Conservation (phyloP, 2,797 vertebrate species). For the Myotis daubentonii region DNA sequence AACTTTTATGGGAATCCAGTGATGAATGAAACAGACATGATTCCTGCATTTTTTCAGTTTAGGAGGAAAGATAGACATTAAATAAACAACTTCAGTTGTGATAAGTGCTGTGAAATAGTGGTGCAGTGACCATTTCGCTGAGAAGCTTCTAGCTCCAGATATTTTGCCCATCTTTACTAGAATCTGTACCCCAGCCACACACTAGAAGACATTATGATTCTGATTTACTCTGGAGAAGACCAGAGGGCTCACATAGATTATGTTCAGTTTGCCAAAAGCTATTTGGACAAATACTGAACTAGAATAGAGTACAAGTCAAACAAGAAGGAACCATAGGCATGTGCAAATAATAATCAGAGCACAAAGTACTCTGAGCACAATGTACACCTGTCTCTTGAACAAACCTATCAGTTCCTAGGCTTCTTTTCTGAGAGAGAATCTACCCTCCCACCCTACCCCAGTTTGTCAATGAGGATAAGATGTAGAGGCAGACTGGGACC, state of each 20-base stretch:
- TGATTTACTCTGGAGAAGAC: slow-evolving; percentile 46
- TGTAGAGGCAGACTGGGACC: neutral
- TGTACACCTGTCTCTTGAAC: neutral
- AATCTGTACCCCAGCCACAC: neutral
- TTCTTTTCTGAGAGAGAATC: neutral
- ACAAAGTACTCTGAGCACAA: neutral
- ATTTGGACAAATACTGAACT: neutral
- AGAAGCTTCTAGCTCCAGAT: neutral
- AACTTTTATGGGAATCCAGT: neutral
- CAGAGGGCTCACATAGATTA: neutral
- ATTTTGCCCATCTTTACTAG: slow-evolving; percentile 17
- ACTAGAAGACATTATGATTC: slow-evolving; percentile 15
- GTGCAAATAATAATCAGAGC: neutral
- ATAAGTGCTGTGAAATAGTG: slow-evolving; percentile 23
- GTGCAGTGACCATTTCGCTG: slow-evolving; percentile 34
- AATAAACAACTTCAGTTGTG: slow-evolving; percentile 8
- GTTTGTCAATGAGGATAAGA: neutral
- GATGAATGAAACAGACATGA: neutral
- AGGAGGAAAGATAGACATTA: neutral
- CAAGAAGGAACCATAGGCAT: neutral
- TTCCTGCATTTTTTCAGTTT: slow-evolving; percentile 43
- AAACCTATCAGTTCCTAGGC: neutral
- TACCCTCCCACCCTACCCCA: neutral
- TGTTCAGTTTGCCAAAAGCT: slow-evolving; percentile 25
- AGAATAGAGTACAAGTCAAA: slow-evolving; percentile 50